A percentile compares a stretch with the other conserved stretches of the same genome.
phyloP scores from a whole-genome alignment of 1,140 invertebrate species.

The Zaprionus tsacasi region DNA sequence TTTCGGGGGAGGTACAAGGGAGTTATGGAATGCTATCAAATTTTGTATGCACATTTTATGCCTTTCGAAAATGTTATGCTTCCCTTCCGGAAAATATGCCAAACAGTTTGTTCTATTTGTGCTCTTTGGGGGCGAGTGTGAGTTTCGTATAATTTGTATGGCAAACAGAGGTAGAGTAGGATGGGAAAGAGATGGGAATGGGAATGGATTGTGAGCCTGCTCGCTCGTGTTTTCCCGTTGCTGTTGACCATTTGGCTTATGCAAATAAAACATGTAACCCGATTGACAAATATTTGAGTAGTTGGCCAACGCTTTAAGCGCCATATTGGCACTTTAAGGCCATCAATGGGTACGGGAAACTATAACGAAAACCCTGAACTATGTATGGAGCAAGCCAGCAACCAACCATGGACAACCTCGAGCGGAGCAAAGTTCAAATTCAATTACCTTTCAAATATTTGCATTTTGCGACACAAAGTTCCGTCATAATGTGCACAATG shows the following conservation, averaged over 20 bases:
- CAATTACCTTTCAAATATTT: slow-evolving; percentile 83
- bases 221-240: slow-evolving; percentile 12
- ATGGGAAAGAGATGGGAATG: slow-evolving; percentile 4
- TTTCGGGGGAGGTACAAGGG: too few relatives aligned
- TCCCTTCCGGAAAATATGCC: slow-evolving; percentile 50
- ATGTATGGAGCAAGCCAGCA: background rate
- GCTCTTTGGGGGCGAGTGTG: slow-evolving; percentile 27
- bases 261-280: slow-evolving; percentile 79
- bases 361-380: too few relatives aligned
- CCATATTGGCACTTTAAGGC: slow-evolving; percentile 53
- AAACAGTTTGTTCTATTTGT: slow-evolving; percentile 46
- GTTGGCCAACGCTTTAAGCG: slow-evolving; percentile 54
- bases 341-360: background rate
- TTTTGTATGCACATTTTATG: slow-evolving; percentile 38
- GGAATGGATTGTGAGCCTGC: background rate
- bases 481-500: slow-evolving; percentile 82
- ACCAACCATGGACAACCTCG: slow-evolving; percentile 53
- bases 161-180: slow-evolving; percentile 51
- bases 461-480: slow-evolving; percentile 83
- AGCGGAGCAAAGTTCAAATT: slow-evolving; percentile 77
- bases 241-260: slow-evolving; percentile 73
- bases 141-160: slow-evolving; percentile 67
- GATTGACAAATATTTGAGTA: slow-evolving; percentile 69
- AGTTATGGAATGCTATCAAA: slow-evolving; percentile 18
- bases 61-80: slow-evolving; percentile 40